These are phyloP conservation scores for Rambutsinella grinnellia DNA, from an alignment of 2,888 invertebrate species.

Conservation along the genomic window DNA sequence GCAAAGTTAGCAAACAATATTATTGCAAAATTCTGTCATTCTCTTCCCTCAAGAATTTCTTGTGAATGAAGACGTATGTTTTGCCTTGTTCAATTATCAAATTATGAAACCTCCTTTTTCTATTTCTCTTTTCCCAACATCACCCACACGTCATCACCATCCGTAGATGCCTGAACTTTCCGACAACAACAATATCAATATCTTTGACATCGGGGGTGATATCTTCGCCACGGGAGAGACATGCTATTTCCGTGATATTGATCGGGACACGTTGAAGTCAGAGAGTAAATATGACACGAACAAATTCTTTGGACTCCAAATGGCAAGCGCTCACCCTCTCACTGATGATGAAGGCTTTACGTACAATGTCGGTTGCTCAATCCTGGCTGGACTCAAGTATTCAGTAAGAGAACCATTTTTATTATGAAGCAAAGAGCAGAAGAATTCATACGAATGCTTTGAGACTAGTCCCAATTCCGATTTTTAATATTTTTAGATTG, in stretches of 20 bases:
- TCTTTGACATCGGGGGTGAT: conserved; percentile 70
- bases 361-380: conserved; percentile 70
- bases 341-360: conserved; percentile 69
- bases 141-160: background rate
- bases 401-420: conserved; percentile 54
- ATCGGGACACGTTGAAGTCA: conserved; percentile 70
- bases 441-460: background rate
- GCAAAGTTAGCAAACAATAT: too few species aligned
- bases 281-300: conserved; percentile 68
- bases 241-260: conserved; percentile 69
- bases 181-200: conserved; percentile 71
- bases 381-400: conserved; percentile 68
- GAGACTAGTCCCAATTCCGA: background rate
- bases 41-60: background rate
- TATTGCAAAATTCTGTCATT: background rate
- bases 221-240: conserved; percentile 72
- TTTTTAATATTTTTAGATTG: conserved; percentile 52
- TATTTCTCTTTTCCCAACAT: background rate
- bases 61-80: background rate
- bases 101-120: background rate
- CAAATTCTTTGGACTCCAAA: conserved; percentile 69
- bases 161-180: conserved; percentile 67
- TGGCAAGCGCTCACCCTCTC: conserved; percentile 71
- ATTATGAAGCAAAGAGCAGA: background rate
- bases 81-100: background rate